These are phyloP conservation scores for Octomys mimax DNA, from an alignment of 2,797 vertebrate genomes.

Conservation along the genomic window DNA sequence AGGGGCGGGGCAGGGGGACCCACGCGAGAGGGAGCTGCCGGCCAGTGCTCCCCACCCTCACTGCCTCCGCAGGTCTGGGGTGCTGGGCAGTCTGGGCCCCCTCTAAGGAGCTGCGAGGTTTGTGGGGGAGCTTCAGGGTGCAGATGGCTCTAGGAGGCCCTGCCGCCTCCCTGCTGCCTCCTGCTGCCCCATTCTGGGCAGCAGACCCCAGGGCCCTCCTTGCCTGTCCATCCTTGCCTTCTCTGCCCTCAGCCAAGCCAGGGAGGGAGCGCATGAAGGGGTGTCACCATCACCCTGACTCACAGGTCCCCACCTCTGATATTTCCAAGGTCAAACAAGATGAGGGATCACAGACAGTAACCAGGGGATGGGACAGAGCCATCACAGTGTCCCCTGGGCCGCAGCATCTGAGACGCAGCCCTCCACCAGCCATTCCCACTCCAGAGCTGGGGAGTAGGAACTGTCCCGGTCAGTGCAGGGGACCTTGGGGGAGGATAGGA, in stretches of 20 bases:
- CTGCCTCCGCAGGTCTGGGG: background rate
- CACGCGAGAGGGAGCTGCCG: background rate
- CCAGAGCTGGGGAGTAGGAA: background rate
- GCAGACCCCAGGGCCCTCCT: background rate
- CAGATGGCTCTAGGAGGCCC: background rate
- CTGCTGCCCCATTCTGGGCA: background rate
- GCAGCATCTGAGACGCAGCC: too few relatives aligned
- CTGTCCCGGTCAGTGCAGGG: background rate
- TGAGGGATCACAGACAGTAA: background rate
- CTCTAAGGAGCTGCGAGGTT: background rate
- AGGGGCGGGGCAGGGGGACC: background rate
- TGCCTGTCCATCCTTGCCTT: background rate
- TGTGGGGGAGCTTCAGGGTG: accelerated
- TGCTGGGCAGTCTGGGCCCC: background rate
- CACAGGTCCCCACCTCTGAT: conserved; percentile 45
- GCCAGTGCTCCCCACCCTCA: background rate
- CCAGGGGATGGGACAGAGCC: background rate
- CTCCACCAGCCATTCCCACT: too few relatives aligned
- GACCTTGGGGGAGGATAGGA: background rate
- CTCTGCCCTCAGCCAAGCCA: background rate
- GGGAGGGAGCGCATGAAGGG: conserved; percentile 8
- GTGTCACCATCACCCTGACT: background rate
- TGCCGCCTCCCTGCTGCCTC: too few relatives aligned
- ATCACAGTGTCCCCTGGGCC: background rate
- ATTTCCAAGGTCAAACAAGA: conserved; percentile 48